Evolutionary conservation across 2,113 vertebrate genomes (phyloP), one percentile per base, ranked within the genome.

Genomic region (Myanophis thanlyinensis): DNA sequence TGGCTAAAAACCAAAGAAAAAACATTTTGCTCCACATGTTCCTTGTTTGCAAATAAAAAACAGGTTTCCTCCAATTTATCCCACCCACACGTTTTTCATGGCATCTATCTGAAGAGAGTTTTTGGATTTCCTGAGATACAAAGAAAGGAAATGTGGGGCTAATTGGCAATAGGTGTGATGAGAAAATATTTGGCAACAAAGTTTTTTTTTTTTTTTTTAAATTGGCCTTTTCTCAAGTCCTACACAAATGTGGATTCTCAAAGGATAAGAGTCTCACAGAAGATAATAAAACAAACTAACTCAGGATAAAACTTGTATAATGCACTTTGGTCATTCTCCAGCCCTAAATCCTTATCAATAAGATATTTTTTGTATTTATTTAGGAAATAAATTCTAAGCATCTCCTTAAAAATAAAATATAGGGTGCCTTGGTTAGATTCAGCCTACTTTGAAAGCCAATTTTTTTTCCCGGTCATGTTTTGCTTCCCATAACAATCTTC

Each of bases 121-220:
- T 97, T 96, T 97, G 95, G 96, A 96, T 97, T 97, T 95, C 94
- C 94, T 95, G 95, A 97, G 96, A 97, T 90, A 95, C 90, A 93
- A 85, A 97, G 85, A 88, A 93, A 97, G 80, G 94, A 97, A 97
- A 97, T 95, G 95, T 94, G 97, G 30, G 95, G 93, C 93, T 96
- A 94, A 94, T 54, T 48, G 91, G 35, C 52, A 95, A 92, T 90
- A 95, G 62, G 51, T 91, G 95, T 53, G 87, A 30, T 47, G 87
- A 93, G 92, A 93, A 93, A 95, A 92, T 12, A 92, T 84, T 95
- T 93, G 62, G 67, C 30, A 52, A 86, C 93, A 44, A 52, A 94
- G 6, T 23, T 23, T 52, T n/a, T n/a, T n/a, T 3, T 13, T 51
- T 51, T 51, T 51, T 51, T 51, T 56, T 89, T 85, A 18, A 35